These are phyloP conservation scores for Onychomys arenicola DNA, from an alignment of 2,797 vertebrate genomes.

Conservation along the genomic window DNA sequence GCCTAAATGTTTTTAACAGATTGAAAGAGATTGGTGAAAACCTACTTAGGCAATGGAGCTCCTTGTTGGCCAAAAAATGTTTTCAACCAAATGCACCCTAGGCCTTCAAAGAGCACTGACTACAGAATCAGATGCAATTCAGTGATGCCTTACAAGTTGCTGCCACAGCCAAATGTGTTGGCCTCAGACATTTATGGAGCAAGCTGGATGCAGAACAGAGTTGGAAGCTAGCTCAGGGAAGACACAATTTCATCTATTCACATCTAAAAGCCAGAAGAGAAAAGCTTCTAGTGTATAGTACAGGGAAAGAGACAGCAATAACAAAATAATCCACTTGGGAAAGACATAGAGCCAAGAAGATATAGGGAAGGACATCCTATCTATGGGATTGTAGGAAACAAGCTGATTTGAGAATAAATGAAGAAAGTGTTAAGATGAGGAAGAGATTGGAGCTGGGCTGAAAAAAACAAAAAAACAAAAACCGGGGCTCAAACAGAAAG, in stretches of 20 bases:
- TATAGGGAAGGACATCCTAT: background rate
- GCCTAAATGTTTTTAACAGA: slow-evolving; percentile 80
- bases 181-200: slow-evolving; percentile 51
- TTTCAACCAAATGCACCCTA: slow-evolving; percentile 54
- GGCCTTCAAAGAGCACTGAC: slow-evolving; percentile 60
- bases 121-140: slow-evolving; percentile 63
- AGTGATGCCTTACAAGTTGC: background rate
- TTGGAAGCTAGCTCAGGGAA: slow-evolving; percentile 22
- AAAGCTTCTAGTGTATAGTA: background rate
- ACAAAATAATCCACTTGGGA: background rate
- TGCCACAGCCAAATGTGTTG: slow-evolving; percentile 31
- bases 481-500: background rate
- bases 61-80: slow-evolving; percentile 60
- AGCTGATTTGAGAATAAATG: background rate
- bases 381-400: background rate
- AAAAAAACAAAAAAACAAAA: background rate
- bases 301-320: background rate
- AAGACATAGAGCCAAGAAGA: background rate
- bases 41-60: slow-evolving; percentile 68
- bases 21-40: slow-evolving; percentile 66
- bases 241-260: background rate
- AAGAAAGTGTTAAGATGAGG: background rate
- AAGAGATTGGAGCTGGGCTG: background rate
- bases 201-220: background rate
- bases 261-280: background rate